phyloP scores from a whole-genome alignment of 2,113 vertebrate species.

The Atlantisia rogersi region DNA sequence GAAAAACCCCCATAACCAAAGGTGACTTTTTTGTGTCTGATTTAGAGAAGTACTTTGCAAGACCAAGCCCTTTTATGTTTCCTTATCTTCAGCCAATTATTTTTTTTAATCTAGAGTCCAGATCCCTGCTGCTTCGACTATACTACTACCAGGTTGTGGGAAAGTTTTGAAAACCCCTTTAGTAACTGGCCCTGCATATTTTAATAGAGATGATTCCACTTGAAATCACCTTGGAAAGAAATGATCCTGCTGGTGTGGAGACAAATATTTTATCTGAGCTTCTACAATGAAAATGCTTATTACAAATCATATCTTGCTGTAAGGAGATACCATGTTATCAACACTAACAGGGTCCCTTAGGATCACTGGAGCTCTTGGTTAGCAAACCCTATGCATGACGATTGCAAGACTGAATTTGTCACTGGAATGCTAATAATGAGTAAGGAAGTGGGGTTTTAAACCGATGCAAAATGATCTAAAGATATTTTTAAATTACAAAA shows the following conservation, averaged over 20 bases:
- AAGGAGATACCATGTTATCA: background rate
- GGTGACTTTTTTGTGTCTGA: background rate
- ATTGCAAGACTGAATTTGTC: background rate
- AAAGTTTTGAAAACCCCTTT: background rate
- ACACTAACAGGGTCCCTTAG: background rate
- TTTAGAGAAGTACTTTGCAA: background rate
- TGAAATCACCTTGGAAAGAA: background rate
- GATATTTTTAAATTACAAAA: background rate
- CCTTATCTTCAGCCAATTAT: background rate
- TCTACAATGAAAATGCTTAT: background rate
- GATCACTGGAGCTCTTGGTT: background rate
- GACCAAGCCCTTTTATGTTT: background rate
- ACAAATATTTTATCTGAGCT: background rate
- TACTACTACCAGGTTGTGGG: background rate
- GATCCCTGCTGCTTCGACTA: background rate
- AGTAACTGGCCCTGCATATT: background rate
- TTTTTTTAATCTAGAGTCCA: background rate
- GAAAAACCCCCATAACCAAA: background rate
- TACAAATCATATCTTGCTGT: fast-evolving
- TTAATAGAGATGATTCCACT: background rate
- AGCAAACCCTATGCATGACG: background rate
- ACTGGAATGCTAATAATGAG: background rate
- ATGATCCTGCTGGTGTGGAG: background rate
- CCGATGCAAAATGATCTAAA: background rate
- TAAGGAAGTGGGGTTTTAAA: background rate